Conservation (phyloP, 2,888 invertebrate species). For the Andrena flavipes region DNA sequence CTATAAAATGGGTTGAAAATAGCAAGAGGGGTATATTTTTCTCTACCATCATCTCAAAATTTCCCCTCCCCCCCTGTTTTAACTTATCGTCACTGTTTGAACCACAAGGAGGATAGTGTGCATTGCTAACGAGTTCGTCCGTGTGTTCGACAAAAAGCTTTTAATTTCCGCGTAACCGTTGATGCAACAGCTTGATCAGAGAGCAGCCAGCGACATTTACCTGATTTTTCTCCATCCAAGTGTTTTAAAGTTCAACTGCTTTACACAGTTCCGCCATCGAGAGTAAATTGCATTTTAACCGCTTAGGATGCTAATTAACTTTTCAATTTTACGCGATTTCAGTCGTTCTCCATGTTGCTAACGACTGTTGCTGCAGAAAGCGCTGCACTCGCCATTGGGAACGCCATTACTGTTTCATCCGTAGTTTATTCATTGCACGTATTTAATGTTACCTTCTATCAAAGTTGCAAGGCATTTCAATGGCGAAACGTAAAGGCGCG, state of each 20-base stretch:
- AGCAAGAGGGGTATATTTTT: no score
- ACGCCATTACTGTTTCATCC: not conserved
- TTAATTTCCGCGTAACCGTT: not conserved
- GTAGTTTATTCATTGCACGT: slow-evolving; percentile 17
- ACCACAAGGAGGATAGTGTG: no score
- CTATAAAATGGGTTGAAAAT: no score
- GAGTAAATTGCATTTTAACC: slow-evolving; percentile 21
- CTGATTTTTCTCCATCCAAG: slow-evolving; percentile 18
- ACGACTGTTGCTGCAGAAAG: not conserved
- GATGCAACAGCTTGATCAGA: slow-evolving; percentile 16
- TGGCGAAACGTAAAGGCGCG: not conserved
- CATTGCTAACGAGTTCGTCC: no score
- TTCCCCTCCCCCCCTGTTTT: no score
- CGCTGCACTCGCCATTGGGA: not conserved
- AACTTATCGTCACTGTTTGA: no score
- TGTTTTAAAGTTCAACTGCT: slow-evolving; percentile 38
- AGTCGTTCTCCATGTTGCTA: not conserved
- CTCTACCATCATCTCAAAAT: no score
- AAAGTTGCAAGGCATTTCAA: slow-evolving; percentile 14
- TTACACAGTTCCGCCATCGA: slow-evolving; percentile 4
- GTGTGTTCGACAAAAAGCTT: not conserved
- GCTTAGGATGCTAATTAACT: not conserved
- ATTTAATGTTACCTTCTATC: not conserved
- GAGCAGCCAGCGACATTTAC: slow-evolving; percentile 42
- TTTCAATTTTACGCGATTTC: not conserved